A percentile compares a stretch with the other conserved stretches of the same genome.
Conservation (phyloP, 1,140 invertebrate genomes). For the Neodiprion virginianus region DNA sequence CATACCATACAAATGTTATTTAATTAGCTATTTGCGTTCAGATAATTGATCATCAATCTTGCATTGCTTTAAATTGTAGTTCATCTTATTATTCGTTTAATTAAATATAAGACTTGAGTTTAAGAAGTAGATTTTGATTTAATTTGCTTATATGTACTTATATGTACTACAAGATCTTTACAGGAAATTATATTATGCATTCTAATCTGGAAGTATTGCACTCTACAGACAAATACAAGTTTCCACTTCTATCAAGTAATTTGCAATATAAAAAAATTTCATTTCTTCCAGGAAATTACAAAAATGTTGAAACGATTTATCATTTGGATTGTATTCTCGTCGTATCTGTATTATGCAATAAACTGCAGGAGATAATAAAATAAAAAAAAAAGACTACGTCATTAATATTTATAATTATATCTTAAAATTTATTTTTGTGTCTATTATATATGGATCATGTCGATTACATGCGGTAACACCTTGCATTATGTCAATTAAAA, state of each 20-base stretch:
- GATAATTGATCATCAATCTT: slow-evolving; percentile 9
- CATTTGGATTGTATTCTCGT: no score
- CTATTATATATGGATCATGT: no score
- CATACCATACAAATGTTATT: not conserved
- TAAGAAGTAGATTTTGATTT: not conserved
- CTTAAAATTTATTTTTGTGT: no score
- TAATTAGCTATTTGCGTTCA: slow-evolving; percentile 5
- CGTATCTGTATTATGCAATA: no score
- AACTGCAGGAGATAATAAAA: no score
- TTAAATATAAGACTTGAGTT: not conserved
- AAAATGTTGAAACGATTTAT: no score
- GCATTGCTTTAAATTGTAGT: slow-evolving; percentile 4
- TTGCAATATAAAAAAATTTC: not conserved
- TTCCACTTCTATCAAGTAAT: not conserved
- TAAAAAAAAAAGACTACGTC: no score
- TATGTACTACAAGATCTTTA: not conserved
- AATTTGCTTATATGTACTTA: not conserved
- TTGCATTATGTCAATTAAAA: not conserved
- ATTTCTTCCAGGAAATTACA: no score
- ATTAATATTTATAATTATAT: no score
- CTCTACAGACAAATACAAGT: not conserved
- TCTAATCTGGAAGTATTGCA: not conserved
- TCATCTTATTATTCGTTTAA: slow-evolving; percentile 3
- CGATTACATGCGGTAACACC: not conserved
- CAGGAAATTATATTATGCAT: not conserved